Evolutionary conservation across 2,888 invertebrate genomes (phyloP), one percentile per base, ranked within the genome.

Genomic region (Nebria salina): DNA sequence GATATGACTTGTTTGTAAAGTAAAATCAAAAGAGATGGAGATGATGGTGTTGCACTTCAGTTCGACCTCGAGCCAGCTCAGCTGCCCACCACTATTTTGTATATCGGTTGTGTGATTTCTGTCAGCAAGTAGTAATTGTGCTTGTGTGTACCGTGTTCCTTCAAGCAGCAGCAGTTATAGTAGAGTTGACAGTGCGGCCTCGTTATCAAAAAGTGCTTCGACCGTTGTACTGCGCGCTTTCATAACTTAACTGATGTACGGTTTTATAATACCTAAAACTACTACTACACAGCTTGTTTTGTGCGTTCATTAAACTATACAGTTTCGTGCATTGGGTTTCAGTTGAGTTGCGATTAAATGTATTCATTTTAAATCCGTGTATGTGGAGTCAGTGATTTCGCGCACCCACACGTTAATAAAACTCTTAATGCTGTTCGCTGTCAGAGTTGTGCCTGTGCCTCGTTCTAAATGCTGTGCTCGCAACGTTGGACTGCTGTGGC

Each of bases 391-490:
- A 72, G 72, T 25, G 41, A 73, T 73, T 43, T 41, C 73, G 73
- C 42, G 11, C 73, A 73, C 41, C 73, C 42, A 43, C 73, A 73
- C 70, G 42, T 73, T 72, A 34, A 15, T 72, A 26, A 41, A 41
- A 73, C 73, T 43, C 41, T n/a, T 68, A 1, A 20, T 41, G 70
- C 34, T 25, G 70, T 70, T 70, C 68, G 68, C 13, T 25, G 68
- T 54, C 54, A 43, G 68, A 68, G 34, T 41, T 77, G 70, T 70
- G 15, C 75, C 64, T 42, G 75, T 25, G 26, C 54, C 34, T 25
- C 42, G 73, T 73, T 79, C 41, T 76, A 65, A 76, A 79, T 79
- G 79, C 68, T 79, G 79, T 79, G 79, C 79, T 75, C 74, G 43
- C 74, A 66, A 15, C 74, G 74, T 26, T 79, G 79, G 79, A 66